These are phyloP conservation scores for Cephonodes hylas DNA, from an alignment of 2,888 invertebrate species.

Conservation along the genomic window DNA sequence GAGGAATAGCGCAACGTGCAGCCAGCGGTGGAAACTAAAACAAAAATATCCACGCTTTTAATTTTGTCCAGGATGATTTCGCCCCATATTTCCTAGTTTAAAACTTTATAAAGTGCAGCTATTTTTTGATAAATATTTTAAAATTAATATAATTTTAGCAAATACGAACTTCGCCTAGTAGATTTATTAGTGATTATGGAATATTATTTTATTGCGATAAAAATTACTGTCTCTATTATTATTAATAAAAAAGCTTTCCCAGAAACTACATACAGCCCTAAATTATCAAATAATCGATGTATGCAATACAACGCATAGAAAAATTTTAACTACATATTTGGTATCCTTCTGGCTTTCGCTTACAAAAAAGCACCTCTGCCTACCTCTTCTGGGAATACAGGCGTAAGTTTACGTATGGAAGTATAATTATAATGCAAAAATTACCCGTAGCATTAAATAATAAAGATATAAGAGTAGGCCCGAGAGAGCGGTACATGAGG, in stretches of 20 bases:
- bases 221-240: no score
- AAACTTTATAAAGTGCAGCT: background rate
- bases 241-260: no score
- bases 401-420: conserved; percentile 24
- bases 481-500: conserved; percentile 42
- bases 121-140: background rate
- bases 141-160: background rate
- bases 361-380: no score
- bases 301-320: no score
- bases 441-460: conserved; percentile 47
- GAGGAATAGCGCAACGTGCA: background rate
- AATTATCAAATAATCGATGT: no score
- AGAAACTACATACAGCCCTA: no score
- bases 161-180: no score
- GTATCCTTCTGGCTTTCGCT: no score
- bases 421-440: conserved; percentile 43
- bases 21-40: background rate
- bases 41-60: background rate
- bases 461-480: conserved; percentile 40
- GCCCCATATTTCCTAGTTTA: background rate
- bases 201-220: no score
- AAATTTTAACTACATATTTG: no score
- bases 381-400: no score
- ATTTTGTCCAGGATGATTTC: background rate
- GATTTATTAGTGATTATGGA: no score